A percentile compares a stretch with the other conserved stretches of the same genome.
Evolutionary conservation across 2,888 invertebrate genomes (phyloP).

Genomic region (Aleiodes leptofemur): DNA sequence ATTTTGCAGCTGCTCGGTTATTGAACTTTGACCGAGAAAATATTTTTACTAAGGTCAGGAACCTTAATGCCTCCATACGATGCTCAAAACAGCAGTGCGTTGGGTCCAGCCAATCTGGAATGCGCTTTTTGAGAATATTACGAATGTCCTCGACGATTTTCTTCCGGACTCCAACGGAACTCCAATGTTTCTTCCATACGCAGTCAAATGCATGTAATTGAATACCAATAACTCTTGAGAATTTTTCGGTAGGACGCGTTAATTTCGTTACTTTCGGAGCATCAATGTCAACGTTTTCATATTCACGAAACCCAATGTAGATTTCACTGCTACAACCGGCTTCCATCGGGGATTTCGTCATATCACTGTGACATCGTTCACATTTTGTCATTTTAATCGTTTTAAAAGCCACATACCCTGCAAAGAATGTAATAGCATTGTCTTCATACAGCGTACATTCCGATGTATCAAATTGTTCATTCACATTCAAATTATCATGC

Average conservation of each 20-base stretch:
- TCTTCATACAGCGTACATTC: neutral
- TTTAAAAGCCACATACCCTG: conserved; percentile 1
- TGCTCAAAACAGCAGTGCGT: neutral
- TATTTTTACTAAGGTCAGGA: neutral
- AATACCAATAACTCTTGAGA: neutral
- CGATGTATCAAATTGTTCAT: too few species aligned
- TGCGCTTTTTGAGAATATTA: neutral
- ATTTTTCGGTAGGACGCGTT: neutral
- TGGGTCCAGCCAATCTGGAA: neutral
- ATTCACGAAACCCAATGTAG: conserved; percentile 4
- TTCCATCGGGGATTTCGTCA: conserved; percentile 5
- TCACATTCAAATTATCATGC: neutral
- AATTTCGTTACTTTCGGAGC: neutral
- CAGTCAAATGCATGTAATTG: neutral
- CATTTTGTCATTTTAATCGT: neutral
- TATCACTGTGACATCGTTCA: neutral
- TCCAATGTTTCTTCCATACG: conserved; percentile 4
- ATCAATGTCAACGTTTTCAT: conserved; percentile 11
- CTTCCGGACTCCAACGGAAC: neutral
- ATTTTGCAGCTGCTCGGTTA: neutral
- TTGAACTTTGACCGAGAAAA: neutral
- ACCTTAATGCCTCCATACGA: neutral
- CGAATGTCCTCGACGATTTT: neutral
- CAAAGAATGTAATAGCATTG: conserved; percentile 10
- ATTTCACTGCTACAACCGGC: neutral